These are phyloP conservation scores for Mantis religiosa DNA, from an alignment of 2,888 invertebrate genomes.

Conservation along the genomic window DNA sequence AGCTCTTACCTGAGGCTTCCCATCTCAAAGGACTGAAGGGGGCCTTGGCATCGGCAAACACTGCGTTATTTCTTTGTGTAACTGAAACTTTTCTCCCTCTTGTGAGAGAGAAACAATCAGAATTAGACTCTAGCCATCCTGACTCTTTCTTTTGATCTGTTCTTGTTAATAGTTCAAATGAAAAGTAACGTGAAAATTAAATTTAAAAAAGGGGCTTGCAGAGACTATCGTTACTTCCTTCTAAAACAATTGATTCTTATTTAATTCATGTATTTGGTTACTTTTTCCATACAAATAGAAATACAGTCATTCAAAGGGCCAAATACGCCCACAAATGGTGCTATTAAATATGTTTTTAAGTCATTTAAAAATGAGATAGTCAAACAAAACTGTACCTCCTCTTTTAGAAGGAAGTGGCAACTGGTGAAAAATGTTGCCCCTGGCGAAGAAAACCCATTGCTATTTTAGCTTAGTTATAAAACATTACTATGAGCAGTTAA, in stretches of 20 bases:
- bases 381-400: no score
- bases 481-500: no score
- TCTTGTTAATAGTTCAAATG: not conserved
- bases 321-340: no score
- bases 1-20: not conserved
- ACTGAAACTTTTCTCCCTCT: slow-evolving; percentile 4
- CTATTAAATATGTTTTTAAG: no score
- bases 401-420: not conserved
- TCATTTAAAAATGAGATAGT: no score
- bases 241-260: no score
- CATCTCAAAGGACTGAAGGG: not conserved
- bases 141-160: slow-evolving; percentile 3
- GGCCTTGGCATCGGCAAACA: not conserved
- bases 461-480: no score
- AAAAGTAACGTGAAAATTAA: not conserved
- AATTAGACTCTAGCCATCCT: not conserved
- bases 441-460: not conserved
- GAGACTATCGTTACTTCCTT: no score
- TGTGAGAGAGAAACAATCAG: not conserved
- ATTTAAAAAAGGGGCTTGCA: no score
- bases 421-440: not conserved
- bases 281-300: no score
- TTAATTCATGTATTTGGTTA: no score
- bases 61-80: slow-evolving; percentile 19
- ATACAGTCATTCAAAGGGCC: no score